Percentiles rank a stretch among this genome's conserved stretches.
Conservation (phyloP, 2,113 vertebrate genomes). For the Conger conger region DNA sequence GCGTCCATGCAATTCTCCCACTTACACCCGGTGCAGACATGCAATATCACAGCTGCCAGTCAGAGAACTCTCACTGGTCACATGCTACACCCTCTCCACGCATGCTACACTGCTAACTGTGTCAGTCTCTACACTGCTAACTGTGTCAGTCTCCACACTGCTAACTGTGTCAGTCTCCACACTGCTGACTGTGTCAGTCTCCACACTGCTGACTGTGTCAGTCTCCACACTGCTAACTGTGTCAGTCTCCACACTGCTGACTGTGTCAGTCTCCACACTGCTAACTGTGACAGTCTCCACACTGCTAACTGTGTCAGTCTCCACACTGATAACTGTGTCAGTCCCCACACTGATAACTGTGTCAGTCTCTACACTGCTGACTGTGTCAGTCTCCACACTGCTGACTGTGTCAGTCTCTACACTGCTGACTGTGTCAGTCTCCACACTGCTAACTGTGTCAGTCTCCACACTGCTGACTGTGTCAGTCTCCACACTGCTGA, state of each 20-base stretch:
- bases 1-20: background rate
- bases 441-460: background rate
- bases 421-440: background rate
- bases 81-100: background rate
- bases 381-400: background rate
- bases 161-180: background rate
- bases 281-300: background rate
- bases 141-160: too few species aligned
- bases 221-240: background rate
- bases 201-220: background rate
- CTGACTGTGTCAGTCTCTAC: too few species aligned
- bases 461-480: too few species aligned
- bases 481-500: background rate
- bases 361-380: background rate
- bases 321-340: too few species aligned
- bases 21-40: background rate
- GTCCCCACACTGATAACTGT: background rate
- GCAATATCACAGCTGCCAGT: background rate
- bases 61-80: background rate
- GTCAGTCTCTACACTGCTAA: background rate
- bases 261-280: too few species aligned
- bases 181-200: too few species aligned
- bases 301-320: background rate
- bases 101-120: background rate
- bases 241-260: too few species aligned